These are phyloP conservation scores for Danionella dracula DNA, from an alignment of 2,797 vertebrate species.

Conservation along the genomic window DNA sequence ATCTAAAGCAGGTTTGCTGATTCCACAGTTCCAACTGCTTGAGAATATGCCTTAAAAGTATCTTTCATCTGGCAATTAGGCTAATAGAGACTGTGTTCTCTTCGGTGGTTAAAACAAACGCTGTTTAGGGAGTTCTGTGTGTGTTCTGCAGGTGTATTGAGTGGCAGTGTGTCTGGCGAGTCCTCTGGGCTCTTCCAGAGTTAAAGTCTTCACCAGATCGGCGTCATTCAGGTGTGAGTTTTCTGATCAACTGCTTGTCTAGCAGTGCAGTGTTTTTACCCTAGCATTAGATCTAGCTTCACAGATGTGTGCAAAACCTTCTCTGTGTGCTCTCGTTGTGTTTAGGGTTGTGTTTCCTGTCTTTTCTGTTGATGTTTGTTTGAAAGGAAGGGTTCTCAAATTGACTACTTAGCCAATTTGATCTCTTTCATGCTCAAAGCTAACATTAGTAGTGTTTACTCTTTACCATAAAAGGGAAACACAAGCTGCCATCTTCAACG, in stretches of 20 bases:
- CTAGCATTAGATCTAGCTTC: neutral
- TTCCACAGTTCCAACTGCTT: no score
- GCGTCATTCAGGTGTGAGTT: constrained; percentile 48
- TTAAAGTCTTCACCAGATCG: constrained; percentile 66
- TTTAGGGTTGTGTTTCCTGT: neutral
- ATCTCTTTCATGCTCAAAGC: no score
- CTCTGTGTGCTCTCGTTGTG: neutral
- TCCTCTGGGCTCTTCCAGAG: constrained; percentile 75
- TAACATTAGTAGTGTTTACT: no score
- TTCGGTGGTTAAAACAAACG: no score
- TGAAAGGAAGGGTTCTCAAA: no score
- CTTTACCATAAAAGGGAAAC: no score
- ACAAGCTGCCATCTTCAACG: no score
- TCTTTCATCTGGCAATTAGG: no score
- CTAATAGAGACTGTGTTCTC: no score
- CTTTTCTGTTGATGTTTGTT: no score
- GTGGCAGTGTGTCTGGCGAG: constrained; percentile 67
- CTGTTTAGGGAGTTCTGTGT: neutral
- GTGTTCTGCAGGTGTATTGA: constrained; percentile 70
- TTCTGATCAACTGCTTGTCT: neutral
- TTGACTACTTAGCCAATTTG: no score
- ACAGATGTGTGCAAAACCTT: neutral
- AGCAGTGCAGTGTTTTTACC: neutral
- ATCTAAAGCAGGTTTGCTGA: neutral
- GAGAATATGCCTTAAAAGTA: no score